These are phyloP conservation scores for Okapia johnstoni DNA, from an alignment of 2,113 vertebrate species.

Conservation along the genomic window DNA sequence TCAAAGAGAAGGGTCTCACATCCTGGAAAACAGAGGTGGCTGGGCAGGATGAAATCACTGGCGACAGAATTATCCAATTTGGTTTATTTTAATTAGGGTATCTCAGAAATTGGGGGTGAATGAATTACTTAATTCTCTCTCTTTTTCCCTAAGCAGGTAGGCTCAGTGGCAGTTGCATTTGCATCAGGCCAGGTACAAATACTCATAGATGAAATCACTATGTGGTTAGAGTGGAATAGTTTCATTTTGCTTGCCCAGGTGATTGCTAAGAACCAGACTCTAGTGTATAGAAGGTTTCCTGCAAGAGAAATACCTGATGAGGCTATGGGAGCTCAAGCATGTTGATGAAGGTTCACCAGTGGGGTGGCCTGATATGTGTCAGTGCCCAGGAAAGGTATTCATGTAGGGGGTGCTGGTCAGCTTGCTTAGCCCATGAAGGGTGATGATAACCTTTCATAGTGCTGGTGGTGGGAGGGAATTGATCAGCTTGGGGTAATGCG, in stretches of 20 bases:
- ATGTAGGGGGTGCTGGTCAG: neutral
- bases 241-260: neutral
- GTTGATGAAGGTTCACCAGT: neutral
- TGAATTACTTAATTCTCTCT: neutral
- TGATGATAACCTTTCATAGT: neutral
- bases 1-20: neutral
- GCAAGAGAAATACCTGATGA: neutral
- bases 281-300: neutral
- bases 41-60: neutral
- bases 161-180: neutral
- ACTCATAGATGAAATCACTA: neutral
- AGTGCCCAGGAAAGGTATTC: neutral
- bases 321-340: neutral
- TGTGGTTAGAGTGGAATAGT: neutral
- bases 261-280: neutral
- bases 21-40: neutral
- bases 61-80: neutral
- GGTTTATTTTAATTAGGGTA: neutral
- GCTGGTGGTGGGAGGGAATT: neutral
- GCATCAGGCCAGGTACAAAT: neutral
- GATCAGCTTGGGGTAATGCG: neutral
- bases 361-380: neutral
- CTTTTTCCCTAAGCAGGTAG: neutral
- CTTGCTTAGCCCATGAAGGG: neutral
- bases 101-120: neutral